Base-by-base conservation (phyloP, 2,888 invertebrate species). In the Catocala sponsa region DNA sequence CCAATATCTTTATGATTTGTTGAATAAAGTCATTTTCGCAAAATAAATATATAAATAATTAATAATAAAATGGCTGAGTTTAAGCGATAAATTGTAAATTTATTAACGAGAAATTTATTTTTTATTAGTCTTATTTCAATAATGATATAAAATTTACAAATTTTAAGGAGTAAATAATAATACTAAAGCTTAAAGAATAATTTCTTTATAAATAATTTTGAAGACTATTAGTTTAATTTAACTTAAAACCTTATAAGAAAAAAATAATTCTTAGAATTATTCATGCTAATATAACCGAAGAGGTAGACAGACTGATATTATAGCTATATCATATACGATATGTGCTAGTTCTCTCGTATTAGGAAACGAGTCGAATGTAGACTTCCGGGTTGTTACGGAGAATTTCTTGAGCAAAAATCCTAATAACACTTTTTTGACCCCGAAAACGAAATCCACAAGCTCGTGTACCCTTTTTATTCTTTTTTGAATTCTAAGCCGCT, bases 1-100 rank as follows among this genome's bases (percentile, higher is more conserved):
- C 96, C 96, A 95, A 97, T 97, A 94, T 97, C 96, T 93, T 97
- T 97, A 95, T 97, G 97, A 92, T 96, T 96, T 82, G 96, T 96
- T 63, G 96, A 96, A 85, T 95, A 96, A 84, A 97, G 84, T 93
- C 96, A 97, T 95, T 96, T 96, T 94, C 94, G 87, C 89, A 70
- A 73, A 15, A 41, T 38, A 2, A 6, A 42, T 15, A 5, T 43
- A 86, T 15, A 15, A 1, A 62, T 47, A 41, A 6, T 38, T 38
- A n/a, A 5, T 43, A 86, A 93, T 95, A 95, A 95, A 95, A 95
- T 96, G 95, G 94, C 95, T 95, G 95, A 96, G 91, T 0, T 74
- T 90, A 95, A 92, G 95, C 94, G 88, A 91, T 95, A 95, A 95
- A 95, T 91, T 96, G 95, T 95, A 95, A 96, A 96, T 95, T 94